Base-by-base conservation (phyloP, 2,797 vertebrate species). In the Anabacerthia variegaticeps region DNA sequence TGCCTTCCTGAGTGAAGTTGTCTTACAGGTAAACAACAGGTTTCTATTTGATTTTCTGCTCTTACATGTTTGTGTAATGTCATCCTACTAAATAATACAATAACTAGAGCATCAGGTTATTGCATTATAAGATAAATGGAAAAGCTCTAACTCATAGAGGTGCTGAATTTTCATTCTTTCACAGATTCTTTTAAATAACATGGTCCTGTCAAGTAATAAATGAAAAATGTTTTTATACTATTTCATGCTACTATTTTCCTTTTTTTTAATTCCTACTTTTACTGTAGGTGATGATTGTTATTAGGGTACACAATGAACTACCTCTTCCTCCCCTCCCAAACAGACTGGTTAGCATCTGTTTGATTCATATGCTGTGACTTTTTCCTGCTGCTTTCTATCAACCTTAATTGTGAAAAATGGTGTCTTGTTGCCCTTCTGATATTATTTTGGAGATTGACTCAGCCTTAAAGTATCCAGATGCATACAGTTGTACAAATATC, bases 341-440 rank as follows among this genome's bases (percentile, higher is more conserved):
- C 96, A 97, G 97, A 97, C 95, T 96, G 96, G 83, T 95, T 97
- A 98, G 82, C 97, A 98, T 98, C 97, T 97, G 59, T 63, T 96
- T 98, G 98, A 98, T 98, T 98, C 98, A 98, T 98, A 96, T 80
- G 85, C 97, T 97, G 96, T 95, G 97, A 98, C 97, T 98, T 97
- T 98, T 98, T 98, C 98, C 98, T 98, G 98, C 98, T 98, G 98
- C 97, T 98, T 98, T 98, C 97, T 98, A 98, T 99, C 98, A 98
- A 96, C 94, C 94, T 97, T 98, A 98, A 98, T 98, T 98, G 97
- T 98, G 98, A 98, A 98, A 98, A 98, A 98, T 97, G 97, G 97
- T 98, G 97, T 94, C 97, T 97, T 96, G 97, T 97, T 98, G 97
- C 97, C 97, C 97, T 97, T 96, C 97, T 98, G 97, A 98, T 98